A percentile compares a stretch with the other conserved stretches of the same genome.
These are phyloP conservation scores for Callithrix jacchus DNA, from an alignment of 2,113 vertebrate species.

Conservation along the genomic window DNA sequence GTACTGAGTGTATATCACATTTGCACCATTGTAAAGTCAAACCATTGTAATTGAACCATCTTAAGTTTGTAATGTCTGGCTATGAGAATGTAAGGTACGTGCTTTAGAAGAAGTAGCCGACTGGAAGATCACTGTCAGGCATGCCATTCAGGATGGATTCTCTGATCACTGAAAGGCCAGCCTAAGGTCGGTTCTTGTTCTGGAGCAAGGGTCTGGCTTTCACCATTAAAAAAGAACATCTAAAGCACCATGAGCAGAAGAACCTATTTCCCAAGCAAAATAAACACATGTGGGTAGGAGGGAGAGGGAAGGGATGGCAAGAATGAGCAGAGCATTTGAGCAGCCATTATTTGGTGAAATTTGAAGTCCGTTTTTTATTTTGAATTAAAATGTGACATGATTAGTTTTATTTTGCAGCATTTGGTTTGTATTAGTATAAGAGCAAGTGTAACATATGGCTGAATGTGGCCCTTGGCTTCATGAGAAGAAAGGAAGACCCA, in stretches of 20 bases:
- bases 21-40: background rate
- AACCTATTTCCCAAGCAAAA: background rate
- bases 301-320: background rate
- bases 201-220: constrained; percentile 7
- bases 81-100: background rate
- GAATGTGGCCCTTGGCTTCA: background rate
- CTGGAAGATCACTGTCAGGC: background rate
- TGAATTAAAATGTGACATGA: constrained; percentile 35
- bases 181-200: background rate
- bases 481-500: background rate
- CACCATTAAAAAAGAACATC: background rate
- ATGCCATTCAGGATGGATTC: background rate
- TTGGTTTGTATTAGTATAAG: background rate
- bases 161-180: background rate
- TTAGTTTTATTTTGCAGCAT: constrained; percentile 40
- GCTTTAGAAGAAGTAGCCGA: background rate
- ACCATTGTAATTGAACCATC: background rate
- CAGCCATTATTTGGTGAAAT: background rate
- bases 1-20: background rate
- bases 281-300: background rate
- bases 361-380: background rate
- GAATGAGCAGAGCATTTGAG: background rate
- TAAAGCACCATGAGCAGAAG: background rate
- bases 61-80: background rate
- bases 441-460: background rate